Base-by-base conservation (phyloP, 2,888 invertebrate species). In the Lasioglossum villosulum region DNA sequence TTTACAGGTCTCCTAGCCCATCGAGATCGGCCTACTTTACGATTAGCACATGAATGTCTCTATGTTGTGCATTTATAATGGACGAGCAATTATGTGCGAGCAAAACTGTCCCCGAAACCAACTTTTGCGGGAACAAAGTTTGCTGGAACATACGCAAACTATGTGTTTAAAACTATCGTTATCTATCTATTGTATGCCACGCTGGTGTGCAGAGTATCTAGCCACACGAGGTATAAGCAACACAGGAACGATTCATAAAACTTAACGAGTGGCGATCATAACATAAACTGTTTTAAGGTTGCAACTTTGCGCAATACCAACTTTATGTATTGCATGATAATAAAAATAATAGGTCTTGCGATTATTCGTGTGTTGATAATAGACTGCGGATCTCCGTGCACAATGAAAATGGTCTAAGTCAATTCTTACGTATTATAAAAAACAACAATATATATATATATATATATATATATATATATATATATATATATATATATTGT, bases 11-110 rank as follows among this genome's bases (percentile, higher is more conserved):
- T 78, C 74, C 70, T 52, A 48, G 78, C 16, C 45, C 73, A 78
- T 78, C 84, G 74, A 48, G 70, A 59, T 84, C 85, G 83, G 84
- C 84, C 83, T 84, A 84, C 83, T 84, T 84, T 78, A 59, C 45
- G 74, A 84, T 84, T 74, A 74, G 68, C 74, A 45, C 84, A 78
- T 73, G 84, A 84, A 84, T 78, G 83, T 78, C 78, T 77, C 83
- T 77, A 34, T 59, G n/a, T 34, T 70, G 84, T 84, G 71, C 78
- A 84, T 84, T 78, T 75, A 84, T 84, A 84, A 84, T 63, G 70
- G 30, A 34, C n/a, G 70, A 68, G 74, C 78, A 84, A 84, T 84
- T 84, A 84, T n/a, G 59, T 23, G 74, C 85, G 34, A 75, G 78
- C 34, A 59, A 84, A 84, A 84, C 74, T 84, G 70, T 74, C 59